Conservation (phyloP, 2,797 vertebrate species). For the Hozukius guyotensis region DNA sequence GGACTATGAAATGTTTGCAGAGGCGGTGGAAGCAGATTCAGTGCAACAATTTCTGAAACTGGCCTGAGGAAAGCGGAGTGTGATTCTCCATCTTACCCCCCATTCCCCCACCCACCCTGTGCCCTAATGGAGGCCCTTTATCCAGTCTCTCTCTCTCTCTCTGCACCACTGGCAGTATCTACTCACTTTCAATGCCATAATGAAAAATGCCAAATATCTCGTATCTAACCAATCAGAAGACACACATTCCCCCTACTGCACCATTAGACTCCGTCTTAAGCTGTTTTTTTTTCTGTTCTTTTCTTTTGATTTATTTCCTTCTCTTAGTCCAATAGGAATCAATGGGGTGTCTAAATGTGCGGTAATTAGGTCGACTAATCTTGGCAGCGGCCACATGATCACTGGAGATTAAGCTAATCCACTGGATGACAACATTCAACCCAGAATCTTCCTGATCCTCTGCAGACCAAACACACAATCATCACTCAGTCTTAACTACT, state of each 20-base stretch:
- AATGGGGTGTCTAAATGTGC: conserved; percentile 41
- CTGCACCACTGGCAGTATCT: conserved; percentile 50
- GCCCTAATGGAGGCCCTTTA: conserved; percentile 33
- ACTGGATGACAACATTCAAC: conserved; percentile 52
- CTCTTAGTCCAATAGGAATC: conserved; percentile 48
- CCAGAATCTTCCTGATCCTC: conserved; percentile 46
- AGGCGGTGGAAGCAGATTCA: conserved; percentile 91
- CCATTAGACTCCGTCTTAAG: conserved; percentile 48
- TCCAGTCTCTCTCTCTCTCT: conserved; percentile 31
- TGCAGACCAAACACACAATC: conserved; percentile 46
- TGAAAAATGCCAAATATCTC: conserved; percentile 81
- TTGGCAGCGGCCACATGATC: conserved; percentile 49
- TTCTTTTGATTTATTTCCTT: conserved; percentile 19
- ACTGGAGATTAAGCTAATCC: conserved; percentile 64
- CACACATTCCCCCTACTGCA: conserved; percentile 52
- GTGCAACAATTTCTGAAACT: conserved; percentile 94
- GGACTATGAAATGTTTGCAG: conserved; percentile 92
- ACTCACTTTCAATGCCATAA: conserved; percentile 74
- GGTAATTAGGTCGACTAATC: conserved; percentile 66
- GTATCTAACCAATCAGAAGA: conserved; percentile 62
- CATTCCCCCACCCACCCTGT: background rate
- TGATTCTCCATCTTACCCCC: conserved; percentile 22
- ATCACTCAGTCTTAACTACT: conserved; percentile 60
- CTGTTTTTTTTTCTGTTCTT: conserved; percentile 10
- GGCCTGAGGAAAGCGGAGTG: conserved; percentile 77